Conservation (phyloP, 2,113 vertebrate species). For the Pteropus alecto region DNA sequence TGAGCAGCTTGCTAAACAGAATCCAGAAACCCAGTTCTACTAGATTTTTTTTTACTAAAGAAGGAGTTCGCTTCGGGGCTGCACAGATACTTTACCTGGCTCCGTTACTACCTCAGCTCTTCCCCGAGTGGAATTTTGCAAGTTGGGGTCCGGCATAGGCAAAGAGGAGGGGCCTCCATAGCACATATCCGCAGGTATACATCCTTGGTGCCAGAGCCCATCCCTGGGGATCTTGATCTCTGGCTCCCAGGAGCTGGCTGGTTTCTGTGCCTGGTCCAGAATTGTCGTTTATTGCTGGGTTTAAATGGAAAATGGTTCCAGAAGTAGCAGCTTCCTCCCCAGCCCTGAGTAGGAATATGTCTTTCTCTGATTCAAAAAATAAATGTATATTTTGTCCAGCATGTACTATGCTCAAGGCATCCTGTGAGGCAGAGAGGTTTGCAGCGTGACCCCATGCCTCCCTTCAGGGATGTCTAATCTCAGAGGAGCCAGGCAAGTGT, state of each 20-base stretch:
- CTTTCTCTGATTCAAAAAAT: background rate
- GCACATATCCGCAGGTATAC: rapidly evolving
- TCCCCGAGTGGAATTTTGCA: background rate
- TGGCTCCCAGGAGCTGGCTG: background rate
- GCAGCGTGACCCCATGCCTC: background rate
- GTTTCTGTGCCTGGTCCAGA: background rate
- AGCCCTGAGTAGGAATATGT: background rate
- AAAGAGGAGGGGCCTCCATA: background rate
- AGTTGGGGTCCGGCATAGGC: rapidly evolving
- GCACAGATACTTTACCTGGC: background rate
- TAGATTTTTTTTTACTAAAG: background rate
- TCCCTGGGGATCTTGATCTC: background rate
- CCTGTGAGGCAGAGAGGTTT: background rate
- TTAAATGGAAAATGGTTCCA: background rate
- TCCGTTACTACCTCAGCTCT: background rate
- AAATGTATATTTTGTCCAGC: background rate
- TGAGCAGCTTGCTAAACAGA: background rate
- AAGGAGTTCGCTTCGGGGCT: background rate
- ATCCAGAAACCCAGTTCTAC: background rate
- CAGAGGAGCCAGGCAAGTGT: too few species aligned
- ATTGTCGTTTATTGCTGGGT: background rate
- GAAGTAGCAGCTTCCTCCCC: background rate
- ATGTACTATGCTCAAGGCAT: background rate
- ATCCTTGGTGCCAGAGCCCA: background rate
- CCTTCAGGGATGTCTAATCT: background rate